These are phyloP conservation scores for Struthio camelus DNA, from an alignment of 2,113 vertebrate species.

Conservation along the genomic window DNA sequence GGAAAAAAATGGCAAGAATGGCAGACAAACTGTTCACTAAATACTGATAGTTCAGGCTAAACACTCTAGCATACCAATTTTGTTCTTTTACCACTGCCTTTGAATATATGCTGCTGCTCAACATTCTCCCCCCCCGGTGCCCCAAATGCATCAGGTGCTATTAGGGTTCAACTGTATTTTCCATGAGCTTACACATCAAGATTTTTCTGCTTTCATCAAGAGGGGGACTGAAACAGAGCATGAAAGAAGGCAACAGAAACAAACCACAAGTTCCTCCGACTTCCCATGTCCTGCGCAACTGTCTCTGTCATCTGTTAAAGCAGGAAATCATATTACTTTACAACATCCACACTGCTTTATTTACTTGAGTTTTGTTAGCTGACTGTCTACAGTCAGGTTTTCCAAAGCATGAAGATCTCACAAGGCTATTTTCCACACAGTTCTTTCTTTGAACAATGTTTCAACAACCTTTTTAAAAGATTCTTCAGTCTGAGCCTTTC, in stretches of 20 bases:
- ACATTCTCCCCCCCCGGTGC: neutral
- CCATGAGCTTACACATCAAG: fast-evolving
- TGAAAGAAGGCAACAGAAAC: neutral
- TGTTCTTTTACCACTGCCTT: neutral
- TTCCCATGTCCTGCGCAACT: neutral
- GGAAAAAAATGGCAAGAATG: neutral
- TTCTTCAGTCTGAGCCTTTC: neutral
- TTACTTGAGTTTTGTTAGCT: neutral
- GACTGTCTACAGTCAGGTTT: neutral
- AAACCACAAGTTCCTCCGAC: neutral
- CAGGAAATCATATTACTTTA: neutral
- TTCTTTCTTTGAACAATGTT: neutral
- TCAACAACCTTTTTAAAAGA: neutral
- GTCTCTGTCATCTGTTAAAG: neutral
- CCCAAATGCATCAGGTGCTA: neutral
- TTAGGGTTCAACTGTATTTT: neutral
- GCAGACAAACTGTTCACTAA: neutral
- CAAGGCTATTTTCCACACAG: neutral
- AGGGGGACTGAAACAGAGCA: neutral
- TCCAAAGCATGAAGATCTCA: neutral
- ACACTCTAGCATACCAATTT: neutral
- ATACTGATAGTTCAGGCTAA: neutral
- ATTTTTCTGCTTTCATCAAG: neutral
- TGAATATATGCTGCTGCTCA: neutral
- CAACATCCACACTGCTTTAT: neutral